phyloP scores from a whole-genome alignment of 2,113 vertebrate genomes.

The Cromileptes altivelis region DNA sequence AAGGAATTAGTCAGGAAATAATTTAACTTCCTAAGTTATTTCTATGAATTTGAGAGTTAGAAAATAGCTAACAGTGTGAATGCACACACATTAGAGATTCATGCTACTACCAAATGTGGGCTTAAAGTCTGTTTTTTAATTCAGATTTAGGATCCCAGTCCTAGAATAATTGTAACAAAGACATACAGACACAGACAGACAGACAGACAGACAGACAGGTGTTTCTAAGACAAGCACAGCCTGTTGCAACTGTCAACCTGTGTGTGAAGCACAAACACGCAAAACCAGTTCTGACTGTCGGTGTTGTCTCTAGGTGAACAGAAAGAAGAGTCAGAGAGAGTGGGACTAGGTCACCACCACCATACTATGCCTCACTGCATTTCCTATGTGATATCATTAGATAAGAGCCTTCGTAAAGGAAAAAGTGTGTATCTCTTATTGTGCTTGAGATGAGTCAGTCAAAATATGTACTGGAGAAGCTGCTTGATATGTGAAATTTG shows the following conservation, averaged over 20 bases:
- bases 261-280: constrained; percentile 28
- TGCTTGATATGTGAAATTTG: not conserved
- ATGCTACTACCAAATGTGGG: not conserved
- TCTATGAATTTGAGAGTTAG: not conserved
- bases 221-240: constrained; percentile 4
- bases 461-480: not conserved
- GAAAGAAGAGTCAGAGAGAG: not conserved
- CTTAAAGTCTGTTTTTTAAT: not conserved
- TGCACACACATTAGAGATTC: not conserved
- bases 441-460: not conserved
- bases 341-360: fast-evolving
- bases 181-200: not conserved
- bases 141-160: too few relatives aligned
- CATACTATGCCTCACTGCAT: not conserved
- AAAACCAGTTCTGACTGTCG: constrained; percentile 57
- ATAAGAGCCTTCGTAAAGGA: not conserved
- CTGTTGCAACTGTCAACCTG: not conserved
- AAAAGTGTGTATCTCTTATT: not conserved
- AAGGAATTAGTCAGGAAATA: not conserved
- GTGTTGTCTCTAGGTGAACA: not conserved
- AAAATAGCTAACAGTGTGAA: not conserved
- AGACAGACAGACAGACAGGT: not conserved
- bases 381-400: not conserved
- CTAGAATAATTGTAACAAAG: not conserved
- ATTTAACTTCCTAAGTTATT: not conserved